Percentiles rank a stretch among this genome's conserved stretches.
Evolutionary conservation across 2,113 vertebrate genomes (phyloP).

Genomic region (Tiliqua scincoides): DNA sequence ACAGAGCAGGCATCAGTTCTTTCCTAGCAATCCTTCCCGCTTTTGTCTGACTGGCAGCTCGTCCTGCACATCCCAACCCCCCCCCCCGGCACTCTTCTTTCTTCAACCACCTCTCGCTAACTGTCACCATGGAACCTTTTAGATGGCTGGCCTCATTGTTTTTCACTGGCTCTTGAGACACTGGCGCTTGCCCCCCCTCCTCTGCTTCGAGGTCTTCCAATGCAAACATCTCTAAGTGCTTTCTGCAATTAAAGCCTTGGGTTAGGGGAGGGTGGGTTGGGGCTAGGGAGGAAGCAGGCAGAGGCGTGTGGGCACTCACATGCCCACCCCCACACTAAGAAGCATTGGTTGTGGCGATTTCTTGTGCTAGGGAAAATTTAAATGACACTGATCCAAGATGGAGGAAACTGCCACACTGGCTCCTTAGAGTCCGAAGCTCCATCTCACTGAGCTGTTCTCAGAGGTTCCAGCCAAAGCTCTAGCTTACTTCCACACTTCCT

Average conservation of each 20-base stretch:
- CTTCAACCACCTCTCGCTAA: background rate
- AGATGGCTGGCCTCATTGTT: background rate
- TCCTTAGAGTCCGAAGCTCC: no score
- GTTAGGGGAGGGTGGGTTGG: no score
- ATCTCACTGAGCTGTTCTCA: no score
- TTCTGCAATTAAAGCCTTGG: slow-evolving; percentile 1
- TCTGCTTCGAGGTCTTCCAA: fast-evolving
- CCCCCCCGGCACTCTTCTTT: no score
- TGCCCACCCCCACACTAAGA: background rate
- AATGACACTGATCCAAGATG: background rate
- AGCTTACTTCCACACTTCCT: no score
- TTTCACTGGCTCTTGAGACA: background rate
- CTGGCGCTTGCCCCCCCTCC: background rate
- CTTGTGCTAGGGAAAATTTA: background rate
- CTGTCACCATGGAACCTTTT: background rate
- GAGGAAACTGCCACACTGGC: no score
- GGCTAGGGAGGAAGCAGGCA: background rate
- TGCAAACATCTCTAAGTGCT: background rate
- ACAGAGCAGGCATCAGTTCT: background rate
- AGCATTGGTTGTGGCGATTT: background rate
- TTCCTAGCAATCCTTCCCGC: no score
- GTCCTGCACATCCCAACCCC: background rate
- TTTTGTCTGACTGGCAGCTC: no score
- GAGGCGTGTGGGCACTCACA: background rate
- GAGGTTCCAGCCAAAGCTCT: no score